Percentiles rank a stretch among this genome's conserved stretches.
Conservation (phyloP, 2,888 invertebrate species). For the Dasysyrphus tricinctus region DNA sequence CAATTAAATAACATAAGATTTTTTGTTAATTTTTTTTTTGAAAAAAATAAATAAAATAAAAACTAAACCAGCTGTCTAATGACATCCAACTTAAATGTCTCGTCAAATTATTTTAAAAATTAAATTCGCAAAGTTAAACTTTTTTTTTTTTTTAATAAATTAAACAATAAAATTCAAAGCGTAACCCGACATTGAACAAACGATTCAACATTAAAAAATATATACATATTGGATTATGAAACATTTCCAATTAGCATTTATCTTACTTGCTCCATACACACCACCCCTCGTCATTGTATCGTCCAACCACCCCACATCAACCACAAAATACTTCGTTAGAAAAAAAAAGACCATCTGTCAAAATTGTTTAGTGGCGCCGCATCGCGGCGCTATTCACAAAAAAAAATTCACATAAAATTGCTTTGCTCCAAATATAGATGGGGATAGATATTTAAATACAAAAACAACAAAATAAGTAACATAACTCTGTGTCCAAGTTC, state of each 20-base stretch:
- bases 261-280: not conserved
- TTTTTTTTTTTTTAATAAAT: not conserved
- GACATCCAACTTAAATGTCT: not conserved
- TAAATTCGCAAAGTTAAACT: not conserved
- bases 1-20: not conserved
- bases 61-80: not conserved
- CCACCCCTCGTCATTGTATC: not conserved
- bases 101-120: not conserved
- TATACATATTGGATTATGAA: not conserved
- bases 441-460: not conserved
- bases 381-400: not conserved
- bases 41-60: not conserved
- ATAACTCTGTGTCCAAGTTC: not conserved
- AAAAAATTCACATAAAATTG: slow-evolving; percentile 13
- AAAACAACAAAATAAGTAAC: not conserved
- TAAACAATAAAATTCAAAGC: slow-evolving; percentile 4
- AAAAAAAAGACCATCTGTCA: slow-evolving; percentile 26
- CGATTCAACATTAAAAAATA: not conserved
- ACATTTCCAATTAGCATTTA: not conserved
- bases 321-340: not conserved
- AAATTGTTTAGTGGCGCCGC: slow-evolving; percentile 21
- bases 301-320: not conserved
- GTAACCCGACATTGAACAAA: slow-evolving; percentile 12
- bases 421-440: not conserved
- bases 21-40: not conserved